Conservation (phyloP, 1,140 invertebrate species). For the Bicyclus anynana region DNA sequence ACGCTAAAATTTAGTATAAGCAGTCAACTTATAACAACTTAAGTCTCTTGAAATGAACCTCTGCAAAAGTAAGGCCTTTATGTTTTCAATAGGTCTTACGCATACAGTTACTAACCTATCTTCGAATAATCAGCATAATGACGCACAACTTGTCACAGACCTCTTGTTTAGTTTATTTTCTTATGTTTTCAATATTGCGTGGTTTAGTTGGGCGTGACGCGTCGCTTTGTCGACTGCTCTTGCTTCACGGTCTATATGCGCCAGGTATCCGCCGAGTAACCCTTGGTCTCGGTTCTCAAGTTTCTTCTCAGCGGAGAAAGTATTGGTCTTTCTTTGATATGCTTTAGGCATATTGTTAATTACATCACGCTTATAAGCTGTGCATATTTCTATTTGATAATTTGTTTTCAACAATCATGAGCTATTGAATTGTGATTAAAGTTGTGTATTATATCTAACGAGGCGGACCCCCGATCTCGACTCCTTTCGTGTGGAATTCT, state of each 20-base stretch:
- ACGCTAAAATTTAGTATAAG: no score
- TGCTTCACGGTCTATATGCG: constrained; percentile 71
- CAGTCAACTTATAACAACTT: no score
- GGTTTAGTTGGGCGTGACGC: constrained; percentile 64
- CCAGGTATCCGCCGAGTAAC: constrained; percentile 52
- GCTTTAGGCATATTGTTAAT: constrained; percentile 10
- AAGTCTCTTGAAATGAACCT: no score
- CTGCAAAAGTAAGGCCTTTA: no score
- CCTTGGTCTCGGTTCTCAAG: constrained; percentile 51
- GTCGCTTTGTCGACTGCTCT: constrained; percentile 62
- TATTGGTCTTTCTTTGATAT: constrained; percentile 38
- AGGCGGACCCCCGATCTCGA: no score
- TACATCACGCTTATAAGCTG: constrained; percentile 10
- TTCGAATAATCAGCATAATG: not conserved
- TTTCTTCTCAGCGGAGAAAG: constrained; percentile 52
- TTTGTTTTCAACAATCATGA: no score
- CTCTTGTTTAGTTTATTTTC: constrained; percentile 7
- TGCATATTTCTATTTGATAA: no score
- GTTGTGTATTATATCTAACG: no score
- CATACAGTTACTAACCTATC: not conserved
- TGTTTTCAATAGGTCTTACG: no score
- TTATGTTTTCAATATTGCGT: constrained; percentile 34
- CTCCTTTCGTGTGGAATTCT: no score
- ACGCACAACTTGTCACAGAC: not conserved
- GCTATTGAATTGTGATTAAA: no score